Conservation (phyloP, 2,888 invertebrate genomes). For the Dolomedes plantarius region DNA sequence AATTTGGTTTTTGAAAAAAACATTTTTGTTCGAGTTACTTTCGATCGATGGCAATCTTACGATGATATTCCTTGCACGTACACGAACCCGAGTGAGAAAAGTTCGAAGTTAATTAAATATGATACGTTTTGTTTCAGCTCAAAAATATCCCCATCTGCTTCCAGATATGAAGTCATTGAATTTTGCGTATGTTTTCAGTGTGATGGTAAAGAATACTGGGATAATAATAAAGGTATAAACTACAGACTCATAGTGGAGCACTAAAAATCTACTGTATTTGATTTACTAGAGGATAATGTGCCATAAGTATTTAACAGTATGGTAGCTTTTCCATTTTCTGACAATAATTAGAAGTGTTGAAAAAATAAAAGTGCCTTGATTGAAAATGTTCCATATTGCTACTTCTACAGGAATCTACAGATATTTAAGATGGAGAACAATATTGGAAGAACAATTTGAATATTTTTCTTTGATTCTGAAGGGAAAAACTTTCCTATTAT, state of each 20-base stretch:
- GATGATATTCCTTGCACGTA: conserved; percentile 32
- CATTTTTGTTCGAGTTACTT: conserved; percentile 53
- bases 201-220: conserved; percentile 48
- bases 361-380: too few relatives aligned
- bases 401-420: too few relatives aligned
- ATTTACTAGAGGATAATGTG: neutral
- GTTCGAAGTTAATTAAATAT: neutral
- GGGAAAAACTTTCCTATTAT: too few relatives aligned
- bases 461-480: too few relatives aligned
- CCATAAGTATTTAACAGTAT: neutral
- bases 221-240: conserved; percentile 58
- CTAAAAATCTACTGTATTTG: neutral
- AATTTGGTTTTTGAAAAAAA: conserved; percentile 47
- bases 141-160: conserved; percentile 23
- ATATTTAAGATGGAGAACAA: too few relatives aligned
- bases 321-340: conserved; percentile 35
- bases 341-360: conserved; percentile 43
- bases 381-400: too few relatives aligned
- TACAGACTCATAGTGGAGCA: conserved; percentile 37
- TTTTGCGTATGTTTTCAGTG: conserved; percentile 44
- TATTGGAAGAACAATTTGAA: too few relatives aligned
- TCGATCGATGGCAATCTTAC: conserved; percentile 58
- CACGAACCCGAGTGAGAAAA: neutral
- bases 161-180: conserved; percentile 57
- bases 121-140: conserved; percentile 41